phyloP scores from a whole-genome alignment of 2,113 vertebrate species.

The Colius striatus region DNA sequence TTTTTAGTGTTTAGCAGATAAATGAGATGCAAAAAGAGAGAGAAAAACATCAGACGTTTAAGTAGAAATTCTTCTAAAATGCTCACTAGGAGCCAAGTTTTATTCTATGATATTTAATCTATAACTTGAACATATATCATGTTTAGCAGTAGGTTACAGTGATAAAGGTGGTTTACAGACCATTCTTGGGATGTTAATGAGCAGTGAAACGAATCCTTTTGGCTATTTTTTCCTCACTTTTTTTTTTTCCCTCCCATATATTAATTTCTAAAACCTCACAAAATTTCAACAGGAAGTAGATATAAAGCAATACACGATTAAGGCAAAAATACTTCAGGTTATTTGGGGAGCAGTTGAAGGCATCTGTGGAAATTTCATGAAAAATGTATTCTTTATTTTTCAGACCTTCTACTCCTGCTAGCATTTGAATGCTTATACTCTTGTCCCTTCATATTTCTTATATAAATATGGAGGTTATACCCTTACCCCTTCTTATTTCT shows the following conservation, averaged over 20 bases:
- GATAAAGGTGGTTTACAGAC: not conserved
- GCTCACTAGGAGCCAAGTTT: not conserved
- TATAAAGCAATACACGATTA: not conserved
- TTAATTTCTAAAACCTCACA: not conserved
- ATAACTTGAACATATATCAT: not conserved
- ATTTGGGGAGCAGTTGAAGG: not conserved
- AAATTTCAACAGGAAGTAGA: not conserved
- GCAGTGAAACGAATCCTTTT: not conserved
- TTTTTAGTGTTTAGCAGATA: not conserved
- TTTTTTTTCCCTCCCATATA: not conserved
- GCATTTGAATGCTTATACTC: not conserved
- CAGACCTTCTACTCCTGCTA: not conserved
- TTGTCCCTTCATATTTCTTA: not conserved
- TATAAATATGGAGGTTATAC: not conserved
- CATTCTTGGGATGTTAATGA: not conserved
- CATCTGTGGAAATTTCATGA: not conserved
- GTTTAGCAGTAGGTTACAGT: not conserved
- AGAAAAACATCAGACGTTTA: not conserved
- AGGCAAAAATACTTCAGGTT: not conserved
- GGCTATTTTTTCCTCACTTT: not conserved
- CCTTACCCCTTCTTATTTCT: not conserved
- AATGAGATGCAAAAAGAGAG: not conserved
- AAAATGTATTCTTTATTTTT: not conserved
- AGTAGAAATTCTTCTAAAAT: not conserved
- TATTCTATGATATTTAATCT: not conserved